These are phyloP conservation scores for Lophius piscatorius DNA, from an alignment of 2,113 vertebrate genomes.

Conservation along the genomic window DNA sequence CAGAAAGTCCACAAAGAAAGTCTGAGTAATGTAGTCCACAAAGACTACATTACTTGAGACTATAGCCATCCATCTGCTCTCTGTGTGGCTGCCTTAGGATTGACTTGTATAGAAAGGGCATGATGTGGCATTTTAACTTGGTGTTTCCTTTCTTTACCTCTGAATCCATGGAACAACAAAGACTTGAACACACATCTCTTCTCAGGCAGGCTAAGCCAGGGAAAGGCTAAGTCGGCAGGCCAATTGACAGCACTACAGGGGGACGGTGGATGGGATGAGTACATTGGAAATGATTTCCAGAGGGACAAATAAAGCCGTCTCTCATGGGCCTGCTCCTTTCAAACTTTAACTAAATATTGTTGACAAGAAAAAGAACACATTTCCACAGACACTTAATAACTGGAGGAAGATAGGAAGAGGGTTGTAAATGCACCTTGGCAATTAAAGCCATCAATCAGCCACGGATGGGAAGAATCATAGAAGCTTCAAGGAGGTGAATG, in stretches of 20 bases:
- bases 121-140: too few relatives aligned
- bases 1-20: slow-evolving; percentile 61
- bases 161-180: slow-evolving; percentile 19
- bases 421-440: slow-evolving; percentile 42
- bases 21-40: slow-evolving; percentile 44
- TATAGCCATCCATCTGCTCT: slow-evolving; percentile 42
- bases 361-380: slow-evolving; percentile 68
- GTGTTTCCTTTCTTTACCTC: slow-evolving; percentile 33
- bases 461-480: slow-evolving; percentile 57
- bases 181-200: slow-evolving; percentile 6
- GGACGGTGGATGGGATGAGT: slow-evolving; percentile 52
- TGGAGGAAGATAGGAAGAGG: slow-evolving; percentile 36
- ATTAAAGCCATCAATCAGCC: slow-evolving; percentile 65
- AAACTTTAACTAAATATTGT: slow-evolving; percentile 73
- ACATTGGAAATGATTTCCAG: slow-evolving; percentile 72
- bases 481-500: slow-evolving; percentile 54
- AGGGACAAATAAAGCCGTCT: slow-evolving; percentile 71
- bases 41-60: slow-evolving; percentile 25
- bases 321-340: slow-evolving; percentile 43
- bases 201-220: slow-evolving; percentile 35
- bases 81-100: slow-evolving; percentile 13
- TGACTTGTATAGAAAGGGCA: too few relatives aligned
- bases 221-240: slow-evolving; percentile 53
- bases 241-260: slow-evolving; percentile 48
- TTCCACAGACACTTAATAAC: slow-evolving; percentile 61